A percentile compares a stretch with the other conserved stretches of the same genome.
Conservation (phyloP, 1,140 invertebrate species). For the Drosophila parvula region DNA sequence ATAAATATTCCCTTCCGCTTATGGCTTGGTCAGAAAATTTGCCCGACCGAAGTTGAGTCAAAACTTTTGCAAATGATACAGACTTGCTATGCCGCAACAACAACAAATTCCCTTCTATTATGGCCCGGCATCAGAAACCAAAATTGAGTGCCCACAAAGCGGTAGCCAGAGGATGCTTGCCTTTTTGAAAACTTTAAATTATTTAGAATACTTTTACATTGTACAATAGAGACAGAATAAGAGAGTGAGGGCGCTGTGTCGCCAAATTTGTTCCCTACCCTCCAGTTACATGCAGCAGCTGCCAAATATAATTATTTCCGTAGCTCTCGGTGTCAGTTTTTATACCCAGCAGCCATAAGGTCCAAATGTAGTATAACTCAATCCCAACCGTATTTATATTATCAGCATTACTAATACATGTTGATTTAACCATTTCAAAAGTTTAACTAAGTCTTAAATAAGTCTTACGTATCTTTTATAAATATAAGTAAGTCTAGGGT, state of each 20-base stretch:
- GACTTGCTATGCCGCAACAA: constrained; percentile 19
- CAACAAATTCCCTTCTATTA: constrained; percentile 51
- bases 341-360: not conserved
- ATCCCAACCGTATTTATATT: not conserved
- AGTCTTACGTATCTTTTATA: not conserved
- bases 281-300: constrained; percentile 3
- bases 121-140: constrained; percentile 53
- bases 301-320: constrained; percentile 29
- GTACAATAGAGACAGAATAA: not conserved
- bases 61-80: constrained; percentile 64
- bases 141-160: constrained; percentile 64
- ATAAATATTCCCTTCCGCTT: constrained; percentile 5
- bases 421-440: not conserved
- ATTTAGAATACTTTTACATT: constrained; percentile 66
- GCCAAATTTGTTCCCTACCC: not conserved
- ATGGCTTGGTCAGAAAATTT: constrained; percentile 17
- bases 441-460: too few relatives aligned
- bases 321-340: constrained; percentile 7
- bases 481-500: not conserved
- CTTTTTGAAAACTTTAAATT: constrained; percentile 70
- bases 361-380: not conserved
- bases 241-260: constrained; percentile 2
- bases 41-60: constrained; percentile 18
- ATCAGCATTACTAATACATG: not conserved
- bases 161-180: constrained; percentile 34